These are phyloP conservation scores for Orthosia cruda DNA, from an alignment of 2,888 invertebrate genomes.

Conservation along the genomic window DNA sequence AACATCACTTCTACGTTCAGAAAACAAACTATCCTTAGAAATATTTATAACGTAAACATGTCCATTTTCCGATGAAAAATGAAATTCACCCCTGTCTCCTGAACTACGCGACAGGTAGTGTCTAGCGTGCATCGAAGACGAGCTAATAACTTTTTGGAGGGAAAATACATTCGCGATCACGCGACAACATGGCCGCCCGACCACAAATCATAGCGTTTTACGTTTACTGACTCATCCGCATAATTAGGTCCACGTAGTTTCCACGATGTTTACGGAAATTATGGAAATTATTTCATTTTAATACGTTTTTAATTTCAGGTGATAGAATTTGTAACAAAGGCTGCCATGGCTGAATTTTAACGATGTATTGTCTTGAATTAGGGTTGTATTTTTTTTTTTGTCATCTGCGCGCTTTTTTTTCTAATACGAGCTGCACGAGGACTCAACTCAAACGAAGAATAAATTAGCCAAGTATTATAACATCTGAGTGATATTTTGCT, in stretches of 20 bases:
- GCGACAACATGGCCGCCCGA: slow-evolving; percentile 73
- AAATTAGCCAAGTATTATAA: too few relatives aligned
- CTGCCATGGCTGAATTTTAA: background rate
- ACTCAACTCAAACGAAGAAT: too few relatives aligned
- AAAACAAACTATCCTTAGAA: background rate
- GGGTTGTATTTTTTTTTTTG: background rate
- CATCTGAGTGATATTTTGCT: too few relatives aligned
- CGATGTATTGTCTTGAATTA: slow-evolving; percentile 1
- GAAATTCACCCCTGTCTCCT: slow-evolving; percentile 67
- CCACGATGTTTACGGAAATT: slow-evolving; percentile 53
- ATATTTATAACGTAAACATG: background rate
- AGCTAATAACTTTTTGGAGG: slow-evolving; percentile 79
- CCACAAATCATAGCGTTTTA: slow-evolving; percentile 70
- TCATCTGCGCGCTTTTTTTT: background rate
- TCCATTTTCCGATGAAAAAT: background rate
- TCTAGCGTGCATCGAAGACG: slow-evolving; percentile 84
- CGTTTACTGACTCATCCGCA: slow-evolving; percentile 64
- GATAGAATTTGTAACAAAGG: slow-evolving; percentile 21
- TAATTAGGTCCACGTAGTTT: slow-evolving; percentile 50
- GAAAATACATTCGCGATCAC: slow-evolving; percentile 82
- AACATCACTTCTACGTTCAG: background rate
- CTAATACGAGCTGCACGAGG: too few relatives aligned
- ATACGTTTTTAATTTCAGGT: slow-evolving; percentile 43
- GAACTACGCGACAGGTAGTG: slow-evolving; percentile 85
- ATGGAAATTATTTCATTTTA: slow-evolving; percentile 34